phyloP scores from a whole-genome alignment of 2,113 vertebrate genomes.

The Myotis davidii region DNA sequence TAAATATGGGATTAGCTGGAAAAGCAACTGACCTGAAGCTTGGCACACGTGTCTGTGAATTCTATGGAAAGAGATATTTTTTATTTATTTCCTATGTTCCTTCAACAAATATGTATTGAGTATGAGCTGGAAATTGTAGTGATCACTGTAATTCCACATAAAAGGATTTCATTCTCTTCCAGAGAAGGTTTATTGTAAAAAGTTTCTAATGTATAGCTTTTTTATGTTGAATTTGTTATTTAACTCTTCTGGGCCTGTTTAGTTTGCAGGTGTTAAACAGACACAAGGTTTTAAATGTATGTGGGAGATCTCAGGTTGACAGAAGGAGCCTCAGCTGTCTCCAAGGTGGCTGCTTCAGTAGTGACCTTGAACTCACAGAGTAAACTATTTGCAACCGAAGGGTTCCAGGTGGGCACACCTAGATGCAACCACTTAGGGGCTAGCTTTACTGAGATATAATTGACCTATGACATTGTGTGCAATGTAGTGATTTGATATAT shows the following conservation, averaged over 20 bases:
- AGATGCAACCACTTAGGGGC: background rate
- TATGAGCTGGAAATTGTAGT: background rate
- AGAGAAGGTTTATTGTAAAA: background rate
- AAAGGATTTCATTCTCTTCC: background rate
- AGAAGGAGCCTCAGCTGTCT: background rate
- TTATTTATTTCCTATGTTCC: background rate
- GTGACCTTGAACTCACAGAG: background rate
- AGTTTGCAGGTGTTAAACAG: background rate
- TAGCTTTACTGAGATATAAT: background rate
- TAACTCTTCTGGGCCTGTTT: background rate
- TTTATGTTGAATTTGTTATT: background rate
- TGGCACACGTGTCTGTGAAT: background rate
- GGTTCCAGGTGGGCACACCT: background rate
- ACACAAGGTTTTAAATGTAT: background rate
- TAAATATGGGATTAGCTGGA: background rate
- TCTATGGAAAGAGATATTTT: background rate
- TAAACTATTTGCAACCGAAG: background rate
- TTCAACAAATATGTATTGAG: background rate
- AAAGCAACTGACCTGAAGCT: background rate
- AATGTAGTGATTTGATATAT: background rate
- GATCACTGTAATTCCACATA: background rate
- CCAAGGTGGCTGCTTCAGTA: background rate
- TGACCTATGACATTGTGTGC: background rate
- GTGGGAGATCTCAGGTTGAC: background rate
- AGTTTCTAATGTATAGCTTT: constrained; percentile 19